A percentile compares a stretch with the other conserved stretches of the same genome.
phyloP scores from a whole-genome alignment of 2,888 invertebrate genomes.

The Craniophora ligustri region DNA sequence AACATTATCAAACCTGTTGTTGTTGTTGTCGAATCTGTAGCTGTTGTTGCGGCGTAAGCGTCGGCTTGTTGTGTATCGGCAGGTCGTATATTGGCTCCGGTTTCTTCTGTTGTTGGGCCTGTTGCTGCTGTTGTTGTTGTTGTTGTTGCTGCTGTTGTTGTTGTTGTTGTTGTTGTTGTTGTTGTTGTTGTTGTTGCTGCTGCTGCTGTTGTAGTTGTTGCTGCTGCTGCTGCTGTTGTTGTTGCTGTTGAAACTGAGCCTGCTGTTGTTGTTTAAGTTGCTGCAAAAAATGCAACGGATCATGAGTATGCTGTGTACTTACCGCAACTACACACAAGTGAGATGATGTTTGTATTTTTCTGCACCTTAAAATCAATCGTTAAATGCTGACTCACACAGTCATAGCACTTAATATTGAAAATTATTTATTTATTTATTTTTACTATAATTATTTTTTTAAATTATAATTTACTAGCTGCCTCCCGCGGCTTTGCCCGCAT shows the following conservation, averaged over 20 bases:
- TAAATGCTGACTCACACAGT: too few relatives aligned
- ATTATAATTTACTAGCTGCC: too few relatives aligned
- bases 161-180: slow-evolving; percentile 14
- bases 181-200: slow-evolving; percentile 58
- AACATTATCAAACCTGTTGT: slow-evolving; percentile 44
- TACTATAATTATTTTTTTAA: too few relatives aligned
- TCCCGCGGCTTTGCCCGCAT: too few relatives aligned
- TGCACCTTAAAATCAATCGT: too few relatives aligned
- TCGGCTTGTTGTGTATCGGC: slow-evolving; percentile 83
- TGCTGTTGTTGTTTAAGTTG: slow-evolving; percentile 66
- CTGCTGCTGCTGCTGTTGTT: slow-evolving; percentile 49
- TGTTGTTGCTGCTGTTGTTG: slow-evolving; percentile 46
- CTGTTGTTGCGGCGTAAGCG: slow-evolving; percentile 73
- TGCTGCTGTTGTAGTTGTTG: slow-evolving; percentile 59
- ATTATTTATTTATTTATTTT: too few relatives aligned
- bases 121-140: slow-evolving; percentile 54
- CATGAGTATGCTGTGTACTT: too few relatives aligned
- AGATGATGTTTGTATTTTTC: too few relatives aligned
- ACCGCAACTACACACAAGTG: too few relatives aligned
- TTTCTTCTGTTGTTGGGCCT: slow-evolving; percentile 68
- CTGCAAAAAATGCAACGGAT: too few relatives aligned
- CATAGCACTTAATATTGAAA: too few relatives aligned
- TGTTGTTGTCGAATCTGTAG: slow-evolving; percentile 67
- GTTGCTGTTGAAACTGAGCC: slow-evolving; percentile 42
- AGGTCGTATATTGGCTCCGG: slow-evolving; percentile 83